Conservation (phyloP, 2,888 invertebrate genomes). For the Lingula anatina region DNA sequence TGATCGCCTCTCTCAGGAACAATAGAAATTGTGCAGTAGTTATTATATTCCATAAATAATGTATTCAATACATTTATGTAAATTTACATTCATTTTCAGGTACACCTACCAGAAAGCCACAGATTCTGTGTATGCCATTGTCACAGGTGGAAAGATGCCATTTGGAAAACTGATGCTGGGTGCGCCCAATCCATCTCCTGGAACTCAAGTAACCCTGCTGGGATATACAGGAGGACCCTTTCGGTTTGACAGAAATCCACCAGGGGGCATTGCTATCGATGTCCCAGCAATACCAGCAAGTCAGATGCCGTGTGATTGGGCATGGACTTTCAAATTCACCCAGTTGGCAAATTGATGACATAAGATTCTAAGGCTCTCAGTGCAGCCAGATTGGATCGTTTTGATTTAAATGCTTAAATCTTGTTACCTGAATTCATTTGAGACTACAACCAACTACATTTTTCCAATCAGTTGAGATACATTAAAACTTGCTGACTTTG, state of each 20-base stretch:
- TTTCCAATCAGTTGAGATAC: no score
- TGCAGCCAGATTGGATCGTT: no score
- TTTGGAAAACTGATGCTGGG: constrained; percentile 57
- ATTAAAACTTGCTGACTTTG: no score
- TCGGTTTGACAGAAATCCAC: constrained; percentile 12
- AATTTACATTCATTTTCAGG: constrained; percentile 9
- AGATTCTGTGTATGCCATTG: constrained; percentile 62
- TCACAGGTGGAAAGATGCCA: constrained; percentile 73
- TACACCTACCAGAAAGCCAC: constrained; percentile 22
- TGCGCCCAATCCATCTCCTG: constrained; percentile 46
- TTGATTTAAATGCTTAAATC: no score
- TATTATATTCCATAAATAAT: no score
- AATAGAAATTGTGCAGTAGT: no score
- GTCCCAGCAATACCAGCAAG: constrained; percentile 30
- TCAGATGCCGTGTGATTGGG: constrained; percentile 35
- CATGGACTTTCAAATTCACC: constrained; percentile 42
- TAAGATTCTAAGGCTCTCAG: no score
- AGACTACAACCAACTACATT: no score
- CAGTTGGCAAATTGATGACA: no score
- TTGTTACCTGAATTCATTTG: no score
- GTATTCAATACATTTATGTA: no score
- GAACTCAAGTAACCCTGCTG: constrained; percentile 55
- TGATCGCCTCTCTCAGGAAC: no score
- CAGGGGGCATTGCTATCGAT: constrained; percentile 28
- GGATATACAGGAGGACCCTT: constrained; percentile 52